Conservation (phyloP, 2,113 vertebrate genomes). For the Arothron firmamentum region DNA sequence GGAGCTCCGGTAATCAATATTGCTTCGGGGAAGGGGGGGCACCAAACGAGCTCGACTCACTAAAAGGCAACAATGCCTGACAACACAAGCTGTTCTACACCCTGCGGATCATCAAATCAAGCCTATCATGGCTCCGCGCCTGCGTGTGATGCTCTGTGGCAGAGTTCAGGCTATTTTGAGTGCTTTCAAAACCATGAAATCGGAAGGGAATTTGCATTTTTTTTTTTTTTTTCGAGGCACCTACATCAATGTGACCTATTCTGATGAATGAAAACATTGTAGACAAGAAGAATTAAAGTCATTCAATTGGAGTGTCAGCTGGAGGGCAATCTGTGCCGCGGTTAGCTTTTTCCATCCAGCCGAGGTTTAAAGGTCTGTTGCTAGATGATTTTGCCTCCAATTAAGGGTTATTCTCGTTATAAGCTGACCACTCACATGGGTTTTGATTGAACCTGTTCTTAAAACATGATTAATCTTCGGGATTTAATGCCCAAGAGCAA, state of each 20-base stretch:
- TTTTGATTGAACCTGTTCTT: not conserved
- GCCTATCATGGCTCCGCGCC: constrained; percentile 58
- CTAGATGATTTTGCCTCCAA: not conserved
- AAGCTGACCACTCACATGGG: no score
- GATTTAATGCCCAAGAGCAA: not conserved
- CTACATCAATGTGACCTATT: constrained; percentile 57
- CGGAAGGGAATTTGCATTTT: constrained; percentile 71
- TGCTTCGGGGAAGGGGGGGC: constrained; percentile 50
- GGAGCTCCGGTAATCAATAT: constrained; percentile 59
- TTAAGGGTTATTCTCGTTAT: not conserved
- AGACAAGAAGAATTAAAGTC: constrained; percentile 33
- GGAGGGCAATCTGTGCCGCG: constrained; percentile 20
- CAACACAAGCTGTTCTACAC: constrained; percentile 68
- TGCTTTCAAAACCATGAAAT: constrained; percentile 73
- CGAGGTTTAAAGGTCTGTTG: not conserved
- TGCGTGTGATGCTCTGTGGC: constrained; percentile 50
- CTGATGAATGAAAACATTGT: constrained; percentile 56
- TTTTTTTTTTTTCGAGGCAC: constrained; percentile 19
- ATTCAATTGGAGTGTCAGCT: constrained; percentile 35
- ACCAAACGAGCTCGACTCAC: constrained; percentile 61
- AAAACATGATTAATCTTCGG: not conserved
- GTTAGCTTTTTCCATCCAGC: constrained; percentile 20
- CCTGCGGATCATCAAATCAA: constrained; percentile 65
- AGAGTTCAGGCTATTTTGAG: constrained; percentile 63
- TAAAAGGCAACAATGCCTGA: constrained; percentile 73